Percentiles rank a stretch among this genome's conserved stretches.
Evolutionary conservation across 1,140 invertebrate species (phyloP).

Genomic region (Notospermus geniculatus): DNA sequence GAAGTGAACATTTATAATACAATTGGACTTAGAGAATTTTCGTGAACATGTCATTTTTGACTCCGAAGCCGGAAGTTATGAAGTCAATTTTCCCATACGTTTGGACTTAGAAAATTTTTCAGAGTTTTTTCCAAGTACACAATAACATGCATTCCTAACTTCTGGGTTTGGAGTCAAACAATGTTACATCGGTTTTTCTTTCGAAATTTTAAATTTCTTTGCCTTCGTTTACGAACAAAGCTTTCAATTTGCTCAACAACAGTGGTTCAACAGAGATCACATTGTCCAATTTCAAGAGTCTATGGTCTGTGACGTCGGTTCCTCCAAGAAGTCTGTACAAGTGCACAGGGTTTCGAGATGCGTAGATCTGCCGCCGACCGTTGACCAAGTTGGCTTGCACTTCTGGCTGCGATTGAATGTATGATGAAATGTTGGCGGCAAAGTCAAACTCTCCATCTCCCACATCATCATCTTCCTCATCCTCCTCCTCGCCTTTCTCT

Average conservation of each 20-base stretch:
- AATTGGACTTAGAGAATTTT: not conserved
- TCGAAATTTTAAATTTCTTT: not conserved
- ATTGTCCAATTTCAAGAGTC: slow-evolving; percentile 5
- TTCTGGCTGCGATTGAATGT: slow-evolving; percentile 10
- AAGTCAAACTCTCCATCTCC: slow-evolving; percentile 1
- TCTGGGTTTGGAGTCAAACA: too few relatives aligned
- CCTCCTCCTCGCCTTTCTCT: not conserved
- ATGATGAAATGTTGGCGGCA: slow-evolving; percentile 2
- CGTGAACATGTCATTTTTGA: too few relatives aligned
- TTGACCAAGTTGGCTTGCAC: slow-evolving; percentile 6
- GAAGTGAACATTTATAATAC: not conserved
- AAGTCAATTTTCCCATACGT: not conserved
- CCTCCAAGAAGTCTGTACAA: slow-evolving; percentile 1
- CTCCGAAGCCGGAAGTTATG: not conserved
- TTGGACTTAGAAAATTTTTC: not conserved
- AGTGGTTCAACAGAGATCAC: not conserved
- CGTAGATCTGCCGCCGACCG: slow-evolving; percentile 1
- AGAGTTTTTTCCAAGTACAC: too few relatives aligned
- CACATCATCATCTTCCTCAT: slow-evolving; percentile 1
- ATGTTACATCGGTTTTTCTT: too few relatives aligned
- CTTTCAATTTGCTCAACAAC: slow-evolving; percentile 9
- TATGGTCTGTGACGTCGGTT: slow-evolving; percentile 7
- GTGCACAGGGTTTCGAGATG: slow-evolving; percentile 4
- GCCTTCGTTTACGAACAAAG: slow-evolving; percentile 9
- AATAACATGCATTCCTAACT: too few relatives aligned